These are phyloP conservation scores for Patella pellucida DNA, from an alignment of 2,888 invertebrate genomes.

Conservation along the genomic window DNA sequence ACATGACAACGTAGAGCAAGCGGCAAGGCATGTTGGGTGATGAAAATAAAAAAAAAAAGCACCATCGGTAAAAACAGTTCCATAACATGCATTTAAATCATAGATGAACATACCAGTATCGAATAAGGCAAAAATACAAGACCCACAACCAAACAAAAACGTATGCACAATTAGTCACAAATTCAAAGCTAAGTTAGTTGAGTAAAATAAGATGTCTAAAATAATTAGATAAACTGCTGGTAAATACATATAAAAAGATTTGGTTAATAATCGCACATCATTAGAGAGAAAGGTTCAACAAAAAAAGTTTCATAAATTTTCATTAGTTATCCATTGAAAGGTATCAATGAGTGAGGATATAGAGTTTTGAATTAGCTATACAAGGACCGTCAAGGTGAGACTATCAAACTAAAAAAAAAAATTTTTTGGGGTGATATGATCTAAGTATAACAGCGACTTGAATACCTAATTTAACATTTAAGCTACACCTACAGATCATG, in stretches of 20 bases:
- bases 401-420: conserved; percentile 10
- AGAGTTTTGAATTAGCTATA: conserved; percentile 19
- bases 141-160: conserved; percentile 12
- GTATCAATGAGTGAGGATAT: conserved; percentile 19
- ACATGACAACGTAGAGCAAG: conserved; percentile 72
- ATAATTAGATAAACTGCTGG: conserved; percentile 10
- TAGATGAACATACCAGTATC: conserved; percentile 23
- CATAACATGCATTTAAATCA: conserved; percentile 60
- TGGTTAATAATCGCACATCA: not conserved
- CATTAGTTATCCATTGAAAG: conserved; percentile 24
- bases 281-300: too few species aligned
- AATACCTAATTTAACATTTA: too few species aligned
- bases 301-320: not conserved
- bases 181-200: conserved; percentile 6
- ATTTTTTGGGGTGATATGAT: too few species aligned
- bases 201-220: conserved; percentile 10
- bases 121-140: conserved; percentile 10
- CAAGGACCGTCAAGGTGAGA: conserved; percentile 16
- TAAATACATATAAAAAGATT: not conserved
- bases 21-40: conserved; percentile 72
- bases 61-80: conserved; percentile 65
- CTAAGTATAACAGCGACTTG: too few species aligned
- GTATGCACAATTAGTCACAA: conserved; percentile 9
- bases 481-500: too few species aligned
- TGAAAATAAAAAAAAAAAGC: conserved; percentile 70